These are phyloP conservation scores for Petrocephalus schoutedeni DNA, from an alignment of 2,797 vertebrate genomes.

Conservation along the genomic window DNA sequence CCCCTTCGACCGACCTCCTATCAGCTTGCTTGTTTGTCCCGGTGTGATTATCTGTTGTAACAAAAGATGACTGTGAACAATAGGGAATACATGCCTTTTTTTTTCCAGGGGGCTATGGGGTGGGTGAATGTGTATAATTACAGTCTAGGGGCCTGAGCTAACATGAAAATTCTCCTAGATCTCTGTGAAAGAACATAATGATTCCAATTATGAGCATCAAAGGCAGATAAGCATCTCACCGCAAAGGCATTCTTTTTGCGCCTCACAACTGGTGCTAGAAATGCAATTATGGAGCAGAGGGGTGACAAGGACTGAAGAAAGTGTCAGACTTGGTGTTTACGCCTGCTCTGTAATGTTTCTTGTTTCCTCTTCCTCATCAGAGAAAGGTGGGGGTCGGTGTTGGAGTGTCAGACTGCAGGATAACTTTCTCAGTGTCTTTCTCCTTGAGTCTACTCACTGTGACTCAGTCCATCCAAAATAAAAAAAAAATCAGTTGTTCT, in stretches of 20 bases:
- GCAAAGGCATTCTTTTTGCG: background rate
- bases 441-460: background rate
- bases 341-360: background rate
- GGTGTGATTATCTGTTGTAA: conserved; percentile 3
- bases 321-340: background rate
- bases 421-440: background rate
- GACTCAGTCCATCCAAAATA: background rate
- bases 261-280: background rate
- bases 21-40: background rate
- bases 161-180: conserved; percentile 7
- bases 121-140: conserved; percentile 18
- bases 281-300: background rate
- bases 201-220: conserved; percentile 23
- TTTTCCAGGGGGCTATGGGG: background rate
- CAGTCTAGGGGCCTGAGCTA: background rate
- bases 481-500: background rate
- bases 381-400: background rate
- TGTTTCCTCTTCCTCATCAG: background rate
- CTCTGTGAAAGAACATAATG: conserved; percentile 14
- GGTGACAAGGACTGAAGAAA: background rate
- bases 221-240: background rate
- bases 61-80: conserved; percentile 9
- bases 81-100: background rate
- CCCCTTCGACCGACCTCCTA: background rate
- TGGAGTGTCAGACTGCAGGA: background rate